These are phyloP conservation scores for Nomia melanderi DNA, from an alignment of 1,140 invertebrate genomes.

Conservation along the genomic window DNA sequence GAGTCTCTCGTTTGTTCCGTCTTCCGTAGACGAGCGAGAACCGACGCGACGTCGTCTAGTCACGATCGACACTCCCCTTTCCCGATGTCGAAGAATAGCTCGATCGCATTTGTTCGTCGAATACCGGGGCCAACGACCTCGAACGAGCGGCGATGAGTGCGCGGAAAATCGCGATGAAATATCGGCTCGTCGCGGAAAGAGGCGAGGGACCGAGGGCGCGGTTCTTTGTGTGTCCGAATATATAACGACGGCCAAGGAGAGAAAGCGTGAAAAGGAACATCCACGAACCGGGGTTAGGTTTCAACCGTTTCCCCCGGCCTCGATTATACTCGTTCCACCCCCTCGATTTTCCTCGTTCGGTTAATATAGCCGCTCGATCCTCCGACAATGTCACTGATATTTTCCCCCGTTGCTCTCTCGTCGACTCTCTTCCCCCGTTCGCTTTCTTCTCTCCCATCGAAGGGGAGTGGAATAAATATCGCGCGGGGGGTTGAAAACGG, in stretches of 20 bases:
- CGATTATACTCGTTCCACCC: constrained; percentile 5
- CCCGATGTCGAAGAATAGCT: constrained; percentile 35
- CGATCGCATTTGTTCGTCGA: constrained; percentile 49
- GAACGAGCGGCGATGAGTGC: constrained; percentile 42
- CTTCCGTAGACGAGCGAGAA: constrained; percentile 12
- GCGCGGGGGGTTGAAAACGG: too few species aligned
- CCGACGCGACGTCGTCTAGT: constrained; percentile 29
- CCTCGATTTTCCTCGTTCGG: background rate
- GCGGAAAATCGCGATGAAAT: constrained; percentile 55
- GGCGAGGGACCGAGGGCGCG: background rate
- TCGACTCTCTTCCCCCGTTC: too few species aligned
- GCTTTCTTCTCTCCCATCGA: too few species aligned
- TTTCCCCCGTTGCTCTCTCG: background rate
- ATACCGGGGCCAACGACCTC: constrained; percentile 40
- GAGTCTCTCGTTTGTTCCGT: constrained; percentile 54
- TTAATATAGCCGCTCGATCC: background rate
- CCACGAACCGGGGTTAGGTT: background rate
- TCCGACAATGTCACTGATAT: background rate
- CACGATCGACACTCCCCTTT: constrained; percentile 51
- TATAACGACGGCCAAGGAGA: background rate
- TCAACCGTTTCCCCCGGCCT: background rate
- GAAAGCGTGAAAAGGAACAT: constrained; percentile 19
- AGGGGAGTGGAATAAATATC: too few species aligned
- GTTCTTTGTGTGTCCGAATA: constrained; percentile 31
- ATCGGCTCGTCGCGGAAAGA: constrained; percentile 11